phyloP scores from a whole-genome alignment of 2,113 vertebrate genomes.

The Balaeniceps rex region DNA sequence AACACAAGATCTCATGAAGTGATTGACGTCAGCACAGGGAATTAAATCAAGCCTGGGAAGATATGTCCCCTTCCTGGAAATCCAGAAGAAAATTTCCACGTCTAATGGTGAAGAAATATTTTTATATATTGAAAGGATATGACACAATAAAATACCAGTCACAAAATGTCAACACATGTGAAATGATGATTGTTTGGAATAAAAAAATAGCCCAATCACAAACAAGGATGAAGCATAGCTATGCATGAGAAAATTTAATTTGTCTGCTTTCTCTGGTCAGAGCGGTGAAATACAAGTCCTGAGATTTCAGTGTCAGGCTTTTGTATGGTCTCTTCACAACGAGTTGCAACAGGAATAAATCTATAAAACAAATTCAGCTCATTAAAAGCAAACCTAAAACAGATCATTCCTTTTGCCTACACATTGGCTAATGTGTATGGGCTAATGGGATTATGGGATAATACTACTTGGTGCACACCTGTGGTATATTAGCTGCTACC shows the following conservation, averaged over 20 bases:
- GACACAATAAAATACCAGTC: background rate
- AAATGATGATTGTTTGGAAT: background rate
- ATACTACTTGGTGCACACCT: background rate
- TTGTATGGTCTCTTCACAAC: background rate
- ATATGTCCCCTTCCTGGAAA: background rate
- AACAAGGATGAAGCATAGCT: background rate
- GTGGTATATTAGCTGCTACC: background rate
- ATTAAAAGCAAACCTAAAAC: background rate
- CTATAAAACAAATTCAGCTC: background rate
- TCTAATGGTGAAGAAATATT: background rate
- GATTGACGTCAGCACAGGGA: background rate
- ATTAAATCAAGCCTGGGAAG: background rate
- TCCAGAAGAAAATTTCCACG: background rate
- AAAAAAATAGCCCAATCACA: background rate
- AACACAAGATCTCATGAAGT: background rate
- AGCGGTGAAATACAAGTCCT: background rate
- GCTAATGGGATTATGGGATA: no score
- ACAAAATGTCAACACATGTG: background rate
- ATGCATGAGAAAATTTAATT: background rate
- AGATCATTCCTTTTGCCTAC: background rate
- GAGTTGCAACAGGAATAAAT: background rate
- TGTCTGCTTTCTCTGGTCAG: background rate
- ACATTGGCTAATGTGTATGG: no score
- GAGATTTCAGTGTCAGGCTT: background rate
- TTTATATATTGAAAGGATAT: background rate